Evolutionary conservation across 2,888 invertebrate species (phyloP), one percentile per base, ranked within the genome.

Genomic region (Diloba caeruleocephala): DNA sequence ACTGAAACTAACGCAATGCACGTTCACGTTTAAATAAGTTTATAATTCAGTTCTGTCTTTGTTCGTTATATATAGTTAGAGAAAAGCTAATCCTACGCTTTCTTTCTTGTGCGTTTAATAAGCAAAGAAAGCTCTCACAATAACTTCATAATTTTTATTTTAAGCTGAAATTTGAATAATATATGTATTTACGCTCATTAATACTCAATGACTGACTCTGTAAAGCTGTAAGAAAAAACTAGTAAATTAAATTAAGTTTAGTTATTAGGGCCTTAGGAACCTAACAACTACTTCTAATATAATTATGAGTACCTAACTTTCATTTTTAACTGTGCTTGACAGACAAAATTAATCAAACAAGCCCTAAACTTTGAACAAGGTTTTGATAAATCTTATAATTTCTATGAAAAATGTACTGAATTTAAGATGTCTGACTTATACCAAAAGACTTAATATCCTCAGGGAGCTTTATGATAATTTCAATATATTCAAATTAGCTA

Each of bases 301-400:
- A 36, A 56, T 37, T 56, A 32, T 25, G 33, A 53, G 41, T 63
- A 21, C 5, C n/a, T n/a, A 36, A 60, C 44, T 50, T 56, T 56
- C 17, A 46, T 70, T 55, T 49, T 51, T 43, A 59, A 41, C 54
- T 55, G 34, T 14, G 36, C 45, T 32, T 58, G 46, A 51, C 54
- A 33, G 38, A 64, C 21, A 45, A 64, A 55, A 65, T 70, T 52
- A 65, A 55, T 67, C 60, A 55, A 69, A 64, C 31, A 41, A 46
- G 42, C 44, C 39, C 46, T 14, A 49, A 60, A 59, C 61, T 63
- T 61, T 23, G 33, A 66, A 53, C 50, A 54, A 60, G 67, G 53
- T 56, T 57, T 68, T 71, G 44, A 68, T 56, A 66, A 66, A 66
- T 66, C 14, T 61, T 51, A 53, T 61, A 66, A 67, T 66, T 66